A percentile compares a stretch with the other conserved stretches of the same genome.
Evolutionary conservation across 2,113 vertebrate genomes (phyloP).

Genomic region (Empidonax traillii): DNA sequence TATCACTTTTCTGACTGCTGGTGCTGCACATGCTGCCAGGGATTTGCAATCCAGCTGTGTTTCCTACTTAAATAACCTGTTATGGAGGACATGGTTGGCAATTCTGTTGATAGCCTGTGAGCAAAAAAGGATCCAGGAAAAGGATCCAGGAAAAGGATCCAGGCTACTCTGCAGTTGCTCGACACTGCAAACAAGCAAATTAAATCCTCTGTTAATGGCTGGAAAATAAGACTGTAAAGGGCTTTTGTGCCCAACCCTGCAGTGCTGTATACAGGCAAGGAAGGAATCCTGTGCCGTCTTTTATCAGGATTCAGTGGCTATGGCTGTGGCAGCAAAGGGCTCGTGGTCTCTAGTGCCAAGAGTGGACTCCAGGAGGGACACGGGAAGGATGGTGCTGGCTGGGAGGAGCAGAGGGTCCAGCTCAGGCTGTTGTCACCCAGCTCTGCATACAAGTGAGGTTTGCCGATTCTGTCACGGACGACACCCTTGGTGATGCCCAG

Average conservation of each 20-base stretch:
- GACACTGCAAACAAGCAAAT: slow-evolving; percentile 4
- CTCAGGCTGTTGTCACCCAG: neutral
- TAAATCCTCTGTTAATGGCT: neutral
- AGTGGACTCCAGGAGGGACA: neutral
- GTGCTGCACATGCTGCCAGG: neutral
- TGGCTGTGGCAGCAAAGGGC: neutral
- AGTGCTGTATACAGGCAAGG: neutral
- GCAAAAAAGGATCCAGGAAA: neutral
- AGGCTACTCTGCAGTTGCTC: neutral
- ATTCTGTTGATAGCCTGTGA: neutral
- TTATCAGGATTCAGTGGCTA: neutral
- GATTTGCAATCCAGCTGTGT: slow-evolving; percentile 25
- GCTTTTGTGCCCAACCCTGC: neutral
- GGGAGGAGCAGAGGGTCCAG: neutral
- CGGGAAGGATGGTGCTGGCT: neutral
- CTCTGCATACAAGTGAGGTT: neutral
- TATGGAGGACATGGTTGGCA: neutral
- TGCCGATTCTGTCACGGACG: neutral
- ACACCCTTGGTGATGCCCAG: neutral
- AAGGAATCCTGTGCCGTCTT: neutral
- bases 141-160: neutral
- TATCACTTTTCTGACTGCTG: slow-evolving; percentile 14
- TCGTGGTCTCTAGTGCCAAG: neutral
- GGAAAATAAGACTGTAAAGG: neutral
- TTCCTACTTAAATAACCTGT: neutral